phyloP scores from a whole-genome alignment of 1,140 invertebrate genomes.

The Drosophila gunungcola region DNA sequence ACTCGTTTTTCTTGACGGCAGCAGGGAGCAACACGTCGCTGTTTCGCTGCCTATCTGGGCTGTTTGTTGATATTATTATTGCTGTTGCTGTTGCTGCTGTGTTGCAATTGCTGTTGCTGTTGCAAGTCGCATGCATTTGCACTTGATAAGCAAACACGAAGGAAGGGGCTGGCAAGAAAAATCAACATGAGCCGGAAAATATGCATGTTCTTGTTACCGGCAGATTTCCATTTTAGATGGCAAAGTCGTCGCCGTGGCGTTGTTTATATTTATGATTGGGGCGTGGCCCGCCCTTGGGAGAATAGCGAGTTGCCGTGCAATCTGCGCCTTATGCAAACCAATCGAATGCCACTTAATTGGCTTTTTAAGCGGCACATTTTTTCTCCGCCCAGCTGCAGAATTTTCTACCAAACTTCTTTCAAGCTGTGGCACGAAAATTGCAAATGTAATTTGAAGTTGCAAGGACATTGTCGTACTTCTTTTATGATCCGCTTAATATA shows the following conservation, averaged over 20 bases:
- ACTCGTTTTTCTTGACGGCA: conserved; percentile 69
- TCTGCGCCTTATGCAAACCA: conserved; percentile 46
- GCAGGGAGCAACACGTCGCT: conserved; percentile 65
- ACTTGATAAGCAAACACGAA: conserved; percentile 72
- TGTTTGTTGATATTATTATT: conserved; percentile 40
- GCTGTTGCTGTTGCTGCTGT: conserved; percentile 32
- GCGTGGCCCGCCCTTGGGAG: conserved; percentile 34
- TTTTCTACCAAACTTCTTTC: conserved; percentile 63
- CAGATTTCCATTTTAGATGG: conserved; percentile 80
- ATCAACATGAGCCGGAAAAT: conserved; percentile 76
- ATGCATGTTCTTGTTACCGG: conserved; percentile 76
- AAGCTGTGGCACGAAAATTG: conserved; percentile 40
- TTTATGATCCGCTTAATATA: conserved; percentile 69
- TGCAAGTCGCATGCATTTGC: conserved; percentile 66
- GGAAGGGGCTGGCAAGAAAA: conserved; percentile 47
- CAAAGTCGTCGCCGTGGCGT: conserved; percentile 31
- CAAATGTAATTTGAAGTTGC: conserved; percentile 57
- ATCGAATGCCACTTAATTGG: conserved; percentile 76
- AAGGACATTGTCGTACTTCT: conserved; percentile 72
- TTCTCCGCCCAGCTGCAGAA: conserved; percentile 38
- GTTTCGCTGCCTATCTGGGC: conserved; percentile 43
- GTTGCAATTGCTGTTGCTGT: conserved; percentile 12
- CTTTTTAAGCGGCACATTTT: conserved; percentile 52
- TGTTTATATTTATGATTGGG: conserved; percentile 67
- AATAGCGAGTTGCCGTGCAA: conserved; percentile 23